Percentiles rank a stretch among this genome's conserved stretches.
These are phyloP conservation scores for Paguma larvata DNA, from an alignment of 2,797 vertebrate species.

Conservation along the genomic window DNA sequence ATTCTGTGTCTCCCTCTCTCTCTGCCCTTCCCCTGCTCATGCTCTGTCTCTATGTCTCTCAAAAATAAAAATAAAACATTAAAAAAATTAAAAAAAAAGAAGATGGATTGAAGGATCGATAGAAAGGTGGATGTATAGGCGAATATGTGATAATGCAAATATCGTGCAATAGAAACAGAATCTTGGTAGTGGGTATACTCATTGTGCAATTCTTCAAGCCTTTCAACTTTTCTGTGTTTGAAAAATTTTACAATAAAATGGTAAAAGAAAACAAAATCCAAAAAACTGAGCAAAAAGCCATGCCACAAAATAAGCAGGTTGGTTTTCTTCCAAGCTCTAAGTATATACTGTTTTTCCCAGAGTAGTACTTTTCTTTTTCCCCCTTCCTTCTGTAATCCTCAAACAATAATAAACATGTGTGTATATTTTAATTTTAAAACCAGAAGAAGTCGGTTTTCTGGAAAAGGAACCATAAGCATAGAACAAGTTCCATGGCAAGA, in stretches of 20 bases:
- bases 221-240: slow-evolving; percentile 29
- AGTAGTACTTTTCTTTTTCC: slow-evolving; percentile 39
- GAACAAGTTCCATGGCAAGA: slow-evolving; percentile 49
- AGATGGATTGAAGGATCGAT: background rate
- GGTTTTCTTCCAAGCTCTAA: slow-evolving; percentile 32
- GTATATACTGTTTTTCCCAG: slow-evolving; percentile 38
- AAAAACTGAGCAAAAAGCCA: background rate
- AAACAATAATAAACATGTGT: slow-evolving; percentile 65
- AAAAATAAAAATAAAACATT: too few relatives aligned
- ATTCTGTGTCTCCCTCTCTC: too few relatives aligned
- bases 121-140: background rate
- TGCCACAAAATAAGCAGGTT: background rate
- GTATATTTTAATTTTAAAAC: slow-evolving; percentile 69
- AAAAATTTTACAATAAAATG: slow-evolving; percentile 19
- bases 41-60: too few relatives aligned
- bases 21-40: too few relatives aligned
- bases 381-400: slow-evolving; percentile 37
- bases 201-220: background rate
- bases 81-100: background rate
- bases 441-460: slow-evolving; percentile 44
- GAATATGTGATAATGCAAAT: background rate
- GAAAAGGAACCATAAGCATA: slow-evolving; percentile 67
- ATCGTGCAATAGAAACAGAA: background rate
- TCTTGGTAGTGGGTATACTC: background rate
- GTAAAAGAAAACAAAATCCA: background rate